A percentile compares a stretch with the other conserved stretches of the same genome.
Evolutionary conservation across 2,888 invertebrate genomes (phyloP).

Genomic region (Myopa testacea): DNA sequence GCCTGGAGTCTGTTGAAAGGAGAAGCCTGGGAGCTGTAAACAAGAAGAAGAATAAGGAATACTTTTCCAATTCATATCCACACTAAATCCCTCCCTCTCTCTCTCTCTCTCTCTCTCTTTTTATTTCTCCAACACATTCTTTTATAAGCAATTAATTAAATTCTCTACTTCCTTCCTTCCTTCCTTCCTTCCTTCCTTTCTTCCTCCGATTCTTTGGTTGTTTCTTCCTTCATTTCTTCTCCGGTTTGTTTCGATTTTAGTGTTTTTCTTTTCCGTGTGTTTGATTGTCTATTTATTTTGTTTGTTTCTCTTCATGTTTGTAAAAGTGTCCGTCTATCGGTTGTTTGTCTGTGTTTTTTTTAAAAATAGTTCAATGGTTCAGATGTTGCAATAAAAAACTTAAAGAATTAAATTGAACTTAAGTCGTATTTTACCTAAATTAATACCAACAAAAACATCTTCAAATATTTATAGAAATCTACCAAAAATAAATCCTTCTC

Average conservation of each 20-base stretch:
- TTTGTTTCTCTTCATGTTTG: neutral
- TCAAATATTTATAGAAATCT: no score
- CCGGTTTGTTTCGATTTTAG: neutral
- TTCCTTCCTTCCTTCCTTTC: neutral
- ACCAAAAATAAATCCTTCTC: no score
- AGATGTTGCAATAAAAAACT: no score
- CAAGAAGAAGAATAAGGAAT: neutral
- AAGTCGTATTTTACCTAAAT: no score
- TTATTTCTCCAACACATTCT: neutral
- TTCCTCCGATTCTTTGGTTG: neutral
- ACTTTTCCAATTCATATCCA: neutral
- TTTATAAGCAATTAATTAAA: conserved; percentile 35
- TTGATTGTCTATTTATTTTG: neutral
- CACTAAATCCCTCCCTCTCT: neutral
- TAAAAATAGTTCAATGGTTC: no score
- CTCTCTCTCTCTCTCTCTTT: neutral
- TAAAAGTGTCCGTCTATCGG: no score
- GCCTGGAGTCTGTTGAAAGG: conserved; percentile 4
- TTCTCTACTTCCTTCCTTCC: conserved; percentile 15
- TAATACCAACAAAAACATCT: no score
- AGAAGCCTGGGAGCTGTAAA: conserved; percentile 9
- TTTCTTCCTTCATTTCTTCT: neutral
- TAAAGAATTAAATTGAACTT: no score
- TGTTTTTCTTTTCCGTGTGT: neutral
- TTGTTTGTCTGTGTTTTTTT: no score